These are phyloP conservation scores for Cotesia glomerata DNA, from an alignment of 1,140 invertebrate genomes.

Conservation along the genomic window DNA sequence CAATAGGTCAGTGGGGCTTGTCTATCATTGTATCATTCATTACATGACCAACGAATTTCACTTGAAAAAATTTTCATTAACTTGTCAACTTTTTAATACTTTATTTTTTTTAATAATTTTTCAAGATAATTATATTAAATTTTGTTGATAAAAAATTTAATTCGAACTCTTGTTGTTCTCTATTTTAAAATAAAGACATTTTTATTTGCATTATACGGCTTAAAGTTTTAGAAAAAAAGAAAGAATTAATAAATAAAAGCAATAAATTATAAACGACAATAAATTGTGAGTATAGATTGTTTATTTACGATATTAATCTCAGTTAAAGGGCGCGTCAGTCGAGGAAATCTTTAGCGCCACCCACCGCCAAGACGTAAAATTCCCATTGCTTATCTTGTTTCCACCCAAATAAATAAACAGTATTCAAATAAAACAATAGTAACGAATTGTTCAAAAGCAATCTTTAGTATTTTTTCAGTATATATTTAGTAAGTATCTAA, in stretches of 20 bases:
- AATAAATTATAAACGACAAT: background rate
- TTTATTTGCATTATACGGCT: too few species aligned
- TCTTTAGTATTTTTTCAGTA: background rate
- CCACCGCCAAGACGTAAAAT: background rate
- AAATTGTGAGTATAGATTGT: background rate
- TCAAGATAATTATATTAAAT: too few species aligned
- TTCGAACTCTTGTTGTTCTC: too few species aligned
- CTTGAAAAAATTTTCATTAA: background rate
- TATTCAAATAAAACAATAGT: background rate
- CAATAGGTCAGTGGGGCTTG: constrained; percentile 63
- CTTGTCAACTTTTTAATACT: too few species aligned
- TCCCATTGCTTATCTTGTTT: background rate
- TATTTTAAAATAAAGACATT: too few species aligned
- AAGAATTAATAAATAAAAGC: constrained; percentile 3
- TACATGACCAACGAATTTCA: constrained; percentile 6
- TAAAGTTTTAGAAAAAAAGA: background rate
- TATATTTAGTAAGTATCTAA: too few species aligned
- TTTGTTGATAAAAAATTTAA: too few species aligned
- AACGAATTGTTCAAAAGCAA: background rate
- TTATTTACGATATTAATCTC: constrained; percentile 21
- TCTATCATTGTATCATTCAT: constrained; percentile 39
- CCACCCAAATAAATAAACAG: background rate
- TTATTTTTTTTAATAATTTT: too few species aligned
- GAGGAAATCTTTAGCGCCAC: constrained; percentile 16
- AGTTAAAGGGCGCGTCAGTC: constrained; percentile 13